phyloP scores from a whole-genome alignment of 2,113 vertebrate species.

The Pampusana beccarii region DNA sequence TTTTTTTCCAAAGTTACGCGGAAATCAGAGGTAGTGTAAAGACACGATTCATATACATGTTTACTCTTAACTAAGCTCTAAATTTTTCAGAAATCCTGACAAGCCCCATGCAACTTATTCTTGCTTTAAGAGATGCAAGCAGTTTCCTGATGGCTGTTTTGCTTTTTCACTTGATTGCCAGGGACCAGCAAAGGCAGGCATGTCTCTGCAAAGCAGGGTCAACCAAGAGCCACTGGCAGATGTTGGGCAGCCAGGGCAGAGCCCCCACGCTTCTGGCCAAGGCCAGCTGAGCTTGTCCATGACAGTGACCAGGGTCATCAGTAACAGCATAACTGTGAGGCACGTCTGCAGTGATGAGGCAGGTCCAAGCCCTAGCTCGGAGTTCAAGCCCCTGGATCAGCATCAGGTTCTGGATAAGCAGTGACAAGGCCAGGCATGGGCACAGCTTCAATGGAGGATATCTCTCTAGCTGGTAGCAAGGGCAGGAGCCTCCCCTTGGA shows the following conservation, averaged over 20 bases:
- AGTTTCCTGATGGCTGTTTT: background rate
- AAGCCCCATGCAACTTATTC: rapidly evolving
- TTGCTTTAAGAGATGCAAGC: background rate
- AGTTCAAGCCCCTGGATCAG: background rate
- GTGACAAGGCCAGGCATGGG: background rate
- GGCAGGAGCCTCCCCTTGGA: rapidly evolving
- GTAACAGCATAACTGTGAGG: rapidly evolving
- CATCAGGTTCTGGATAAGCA: background rate
- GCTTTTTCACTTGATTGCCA: background rate
- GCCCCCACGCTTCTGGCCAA: rapidly evolving
- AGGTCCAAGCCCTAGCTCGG: background rate
- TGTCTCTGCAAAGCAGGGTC: background rate
- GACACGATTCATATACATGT: background rate
- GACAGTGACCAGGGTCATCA: no score
- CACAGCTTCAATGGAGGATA: rapidly evolving
- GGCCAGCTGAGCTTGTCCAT: background rate
- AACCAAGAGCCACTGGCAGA: background rate
- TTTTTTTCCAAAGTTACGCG: background rate
- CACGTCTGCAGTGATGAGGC: rapidly evolving
- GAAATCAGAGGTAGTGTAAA: background rate
- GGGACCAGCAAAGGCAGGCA: rapidly evolving
- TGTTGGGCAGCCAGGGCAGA: background rate
- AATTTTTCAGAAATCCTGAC: background rate
- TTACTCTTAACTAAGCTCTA: background rate
- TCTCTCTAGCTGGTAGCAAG: background rate